Evolutionary conservation across 2,113 vertebrate genomes (phyloP), one percentile per base, ranked within the genome.

Genomic region (Pteronura brasiliensis): DNA sequence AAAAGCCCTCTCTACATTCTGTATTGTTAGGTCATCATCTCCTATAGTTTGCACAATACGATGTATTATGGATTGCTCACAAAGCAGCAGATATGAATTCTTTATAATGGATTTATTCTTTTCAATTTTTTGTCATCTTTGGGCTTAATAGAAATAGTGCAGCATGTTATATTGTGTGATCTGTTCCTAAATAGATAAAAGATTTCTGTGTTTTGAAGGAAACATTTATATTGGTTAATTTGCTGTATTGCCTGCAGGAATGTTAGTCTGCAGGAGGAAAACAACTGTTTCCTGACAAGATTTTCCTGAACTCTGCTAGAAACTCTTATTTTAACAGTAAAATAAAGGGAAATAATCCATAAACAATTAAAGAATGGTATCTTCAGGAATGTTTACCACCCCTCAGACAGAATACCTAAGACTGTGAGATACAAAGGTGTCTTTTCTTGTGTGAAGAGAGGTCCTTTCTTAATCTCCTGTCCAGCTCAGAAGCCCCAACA

Each of bases 1-100:
- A 98, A 99, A 99, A 98, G 98, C 97, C 97, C 59, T 98, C 98
- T 98, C 97, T 98, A 84, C 95, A 92, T 98, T 96, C 98, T 98
- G 90, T 90, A 98, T 98, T 97, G 92, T 98, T 98, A 95, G 96
- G 97, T 97, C 96, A 96, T 98, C 89, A 49, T 92, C 98, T 97
- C 69, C 98, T 88, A 90, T 94, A 97, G 93, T 88, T 95, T 93
- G 93, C 97, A 97, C 95, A 97, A 98, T 98, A 77, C 80, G 81
- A 72, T 96, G 92, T 13, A n/a, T 98, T 98, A 97, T 98, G 1
- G 0, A 88, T 97, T 97, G 98, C 98, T 96, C 96, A 98, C 93
- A 98, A 97, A 98, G 93, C 94, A 96, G 91, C 88, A 98, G 95
- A 96, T 86, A 90, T 95, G 84, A 97, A 97, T 98, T 98, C 79